Base-by-base conservation (phyloP, 2,888 invertebrate species). In the Macaria liturata region DNA sequence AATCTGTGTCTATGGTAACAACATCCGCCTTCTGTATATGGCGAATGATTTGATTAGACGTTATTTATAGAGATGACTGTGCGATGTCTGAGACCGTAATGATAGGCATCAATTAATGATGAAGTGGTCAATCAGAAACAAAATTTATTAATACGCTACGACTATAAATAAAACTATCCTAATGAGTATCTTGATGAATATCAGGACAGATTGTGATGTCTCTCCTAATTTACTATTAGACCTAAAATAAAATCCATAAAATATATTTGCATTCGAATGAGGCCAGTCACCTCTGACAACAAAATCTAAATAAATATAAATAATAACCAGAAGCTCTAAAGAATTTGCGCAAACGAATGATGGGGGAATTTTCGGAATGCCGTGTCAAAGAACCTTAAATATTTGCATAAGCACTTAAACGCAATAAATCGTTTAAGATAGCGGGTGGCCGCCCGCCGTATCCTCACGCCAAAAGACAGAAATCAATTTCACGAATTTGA, bases 401-500 rank as follows among this genome's bases (percentile, higher is more conserved):
- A 54, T 64, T 64, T 54, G 48, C 58, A 59, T 60, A 61, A 54
- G 45, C 58, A 59, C 47, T 59, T 58, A 54, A 57, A 48, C 47
- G 44, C 49, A 56, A 67, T 66, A 63, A 62, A 66, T 67, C 64
- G 61, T 59, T 64, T 64, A 63, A 57, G 46, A 63, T 62, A 59
- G 62, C 59, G 62, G 65, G 64, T 56, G 46, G 54, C 51, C 46
- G 45, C 20, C 20, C 20, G 20, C 2, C 20, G 20, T 45, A 51
- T 57, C 50, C 46, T 50, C 54, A 44, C 49, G 44, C 47, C 48
- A 60, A 54, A 63, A 67, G 44, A 46, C 55, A 60, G 56, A 63
- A 69, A 76, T 76, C 72, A 69, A 73, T 71, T 72, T 66, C 63
- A 47, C 54, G 45, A 57, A 57, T 72, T 70, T 54, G 60, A 67